phyloP scores from a whole-genome alignment of 1,140 invertebrate species.

The Phocides pigmalion region DNA sequence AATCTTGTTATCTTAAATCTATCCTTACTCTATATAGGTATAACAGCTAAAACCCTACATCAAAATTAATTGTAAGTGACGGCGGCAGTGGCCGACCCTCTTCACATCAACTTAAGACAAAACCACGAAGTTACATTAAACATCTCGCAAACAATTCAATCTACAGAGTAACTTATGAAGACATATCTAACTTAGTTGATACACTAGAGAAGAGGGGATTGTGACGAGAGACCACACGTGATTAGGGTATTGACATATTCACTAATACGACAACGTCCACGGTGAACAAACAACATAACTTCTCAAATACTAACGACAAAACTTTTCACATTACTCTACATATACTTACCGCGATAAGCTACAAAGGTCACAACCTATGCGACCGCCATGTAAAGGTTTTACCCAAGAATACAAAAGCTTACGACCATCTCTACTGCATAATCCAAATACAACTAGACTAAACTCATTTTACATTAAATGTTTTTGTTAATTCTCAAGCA shows the following conservation, averaged over 20 bases:
- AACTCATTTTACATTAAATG: too few species aligned
- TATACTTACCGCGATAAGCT: too few species aligned
- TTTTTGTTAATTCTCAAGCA: too few species aligned
- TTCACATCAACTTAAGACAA: not conserved
- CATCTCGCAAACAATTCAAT: slow-evolving; percentile 11
- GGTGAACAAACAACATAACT: slow-evolving; percentile 24
- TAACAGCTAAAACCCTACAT: not conserved
- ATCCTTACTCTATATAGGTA: not conserved
- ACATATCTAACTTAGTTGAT: slow-evolving; percentile 5
- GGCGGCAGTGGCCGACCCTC: not conserved
- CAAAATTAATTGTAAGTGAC: not conserved
- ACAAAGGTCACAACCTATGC: too few species aligned
- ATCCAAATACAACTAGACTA: too few species aligned
- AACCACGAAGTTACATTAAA: slow-evolving; percentile 5
- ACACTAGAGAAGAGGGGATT: slow-evolving; percentile 13
- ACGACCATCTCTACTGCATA: too few species aligned
- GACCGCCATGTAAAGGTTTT: too few species aligned
- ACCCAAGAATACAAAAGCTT: too few species aligned
- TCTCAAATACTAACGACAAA: slow-evolving; percentile 30
- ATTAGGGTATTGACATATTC: slow-evolving; percentile 31
- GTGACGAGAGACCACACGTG: slow-evolving; percentile 2
- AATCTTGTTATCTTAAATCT: not conserved
- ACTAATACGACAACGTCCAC: slow-evolving; percentile 1
- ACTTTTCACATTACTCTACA: slow-evolving; percentile 20
- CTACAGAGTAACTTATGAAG: not conserved